Evolutionary conservation across 2,888 invertebrate genomes (phyloP), one percentile per base, ranked within the genome.

Genomic region (Lepetodrilus schrolli): DNA sequence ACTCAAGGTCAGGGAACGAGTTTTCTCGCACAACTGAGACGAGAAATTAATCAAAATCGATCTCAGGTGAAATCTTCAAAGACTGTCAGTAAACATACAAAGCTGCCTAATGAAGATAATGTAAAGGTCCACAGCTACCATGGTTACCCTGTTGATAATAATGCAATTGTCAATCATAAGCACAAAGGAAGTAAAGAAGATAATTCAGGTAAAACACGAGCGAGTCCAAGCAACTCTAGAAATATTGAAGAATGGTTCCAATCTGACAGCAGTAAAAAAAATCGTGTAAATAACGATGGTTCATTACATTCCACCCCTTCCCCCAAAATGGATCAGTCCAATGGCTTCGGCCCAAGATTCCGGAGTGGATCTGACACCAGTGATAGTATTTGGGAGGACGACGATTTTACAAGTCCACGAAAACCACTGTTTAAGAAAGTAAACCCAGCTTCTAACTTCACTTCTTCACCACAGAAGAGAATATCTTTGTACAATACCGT

Each of bases 11-110:
- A 58, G 34, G 58, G 58, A 23, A 23, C 30, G 2, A 58, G 58
- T 34, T 58, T 58, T 66, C 70, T 75, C 21, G 69, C 75, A 30
- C 66, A 58, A 30, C 4, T 58, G 10, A 1, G 58, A 17, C 30
- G 58, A 34, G 26, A 58, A n/a, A 58, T 58, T 26, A 58, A 58
- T 30, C 20, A 17, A 48, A 48, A 7, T 3, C n/a, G n/a, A n/a
- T n/a, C n/a, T n/a, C 13, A 48, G 48, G 17, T 4, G 20, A 34
- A 21, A 51, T 51, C 51, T 26, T 23, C 26, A 26, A 58, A 30
- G n/a, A 4, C 4, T n/a, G 5, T 43, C 43, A 58, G 58, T 34
- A n/a, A n/a, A n/a, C n/a, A n/a, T n/a, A n/a, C n/a, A n/a, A n/a
- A n/a, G n/a, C n/a, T n/a, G n/a, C 58, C 58, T 4, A 1, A 1